Evolutionary conservation across 2,113 vertebrate genomes (phyloP), one percentile per base, ranked within the genome.

Genomic region (Siniperca knerii): DNA sequence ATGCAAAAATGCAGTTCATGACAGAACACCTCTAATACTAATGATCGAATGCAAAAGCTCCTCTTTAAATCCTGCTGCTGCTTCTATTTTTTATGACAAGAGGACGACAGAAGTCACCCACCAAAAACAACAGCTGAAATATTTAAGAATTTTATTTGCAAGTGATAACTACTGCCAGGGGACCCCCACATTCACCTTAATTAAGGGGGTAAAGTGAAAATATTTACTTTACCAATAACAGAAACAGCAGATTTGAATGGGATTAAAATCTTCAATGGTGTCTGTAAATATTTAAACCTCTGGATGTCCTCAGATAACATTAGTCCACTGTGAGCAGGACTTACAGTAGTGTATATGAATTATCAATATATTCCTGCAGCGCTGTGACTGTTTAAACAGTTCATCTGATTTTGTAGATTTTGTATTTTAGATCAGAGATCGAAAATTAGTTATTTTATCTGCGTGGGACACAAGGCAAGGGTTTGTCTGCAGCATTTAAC

Each of bases 261-360:
- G 78, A 84, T 76, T 64, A 57, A 70, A 62, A 65, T 86, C 64
- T 62, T 8, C 33, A 82, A 9, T 18, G 44, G 79, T 35, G 61
- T 68, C 54, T 75, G 81, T 66, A 77, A 79, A 85, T 79, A 73
- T 83, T 65, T 15, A 33, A 78, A 78, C 54, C 58, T 46, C 69
- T 73, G 77, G n/a, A 25, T 6, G 68, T 72, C 67, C 74, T 83
- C 80, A 21, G 79, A 83, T 81, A 72, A 48, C 76, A 54, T 40
- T 21, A 8, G 71, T 61, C 58, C 66, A 81, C 42, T 62, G 25
- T 23, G 46, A 78, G 72, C 46, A 61, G 52, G 77, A 78, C 79
- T 67, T 77, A 69, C 23, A 33, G 12, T 52, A 3, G 52, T 15
- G 23, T 48, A 5, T n/a, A 4, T 16, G 44, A 74, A 20, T 67